Percentiles rank a stretch among this genome's conserved stretches.
phyloP scores from a whole-genome alignment of 2,888 invertebrate genomes.

The Melanophora roralis region DNA sequence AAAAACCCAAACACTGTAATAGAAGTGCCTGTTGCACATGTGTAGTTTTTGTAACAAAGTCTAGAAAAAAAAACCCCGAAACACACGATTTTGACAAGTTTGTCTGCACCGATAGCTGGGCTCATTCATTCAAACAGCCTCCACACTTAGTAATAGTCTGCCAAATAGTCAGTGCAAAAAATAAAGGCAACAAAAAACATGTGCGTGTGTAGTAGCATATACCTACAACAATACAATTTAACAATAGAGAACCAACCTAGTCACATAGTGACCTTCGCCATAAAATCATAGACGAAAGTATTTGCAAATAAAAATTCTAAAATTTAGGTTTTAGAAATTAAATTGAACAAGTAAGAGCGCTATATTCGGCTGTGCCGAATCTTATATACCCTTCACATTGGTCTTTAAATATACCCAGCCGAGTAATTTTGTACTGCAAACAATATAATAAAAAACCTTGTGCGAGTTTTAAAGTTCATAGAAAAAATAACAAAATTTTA shows the following conservation, averaged over 20 bases:
- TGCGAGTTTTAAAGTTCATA: too few relatives aligned
- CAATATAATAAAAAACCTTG: too few relatives aligned
- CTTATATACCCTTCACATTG: too few relatives aligned
- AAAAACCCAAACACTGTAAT: slow-evolving; percentile 10
- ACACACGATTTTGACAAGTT: slow-evolving; percentile 60
- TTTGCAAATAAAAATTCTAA: neutral
- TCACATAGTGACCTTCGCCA: slow-evolving; percentile 67
- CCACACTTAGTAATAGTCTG: neutral
- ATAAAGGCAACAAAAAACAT: slow-evolving; percentile 14
- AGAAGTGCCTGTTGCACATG: slow-evolving; percentile 58
- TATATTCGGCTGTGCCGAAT: too few relatives aligned
- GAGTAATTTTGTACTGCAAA: too few relatives aligned
- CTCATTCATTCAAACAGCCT: slow-evolving; percentile 14
- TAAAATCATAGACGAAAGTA: slow-evolving; percentile 38
- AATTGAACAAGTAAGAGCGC: too few relatives aligned
- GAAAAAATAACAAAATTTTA: too few relatives aligned
- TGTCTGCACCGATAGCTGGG: slow-evolving; percentile 14
- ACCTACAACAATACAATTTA: neutral
- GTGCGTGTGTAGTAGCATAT: slow-evolving; percentile 58
- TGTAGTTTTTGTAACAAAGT: slow-evolving; percentile 42
- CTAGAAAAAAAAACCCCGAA: slow-evolving; percentile 51
- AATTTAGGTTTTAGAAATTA: slow-evolving; percentile 35
- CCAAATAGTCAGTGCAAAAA: slow-evolving; percentile 14
- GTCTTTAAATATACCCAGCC: too few relatives aligned
- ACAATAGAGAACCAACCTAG: slow-evolving; percentile 56